A percentile compares a stretch with the other conserved stretches of the same genome.
These are phyloP conservation scores for Rhineura floridana DNA, from an alignment of 2,113 vertebrate genomes.

Conservation along the genomic window DNA sequence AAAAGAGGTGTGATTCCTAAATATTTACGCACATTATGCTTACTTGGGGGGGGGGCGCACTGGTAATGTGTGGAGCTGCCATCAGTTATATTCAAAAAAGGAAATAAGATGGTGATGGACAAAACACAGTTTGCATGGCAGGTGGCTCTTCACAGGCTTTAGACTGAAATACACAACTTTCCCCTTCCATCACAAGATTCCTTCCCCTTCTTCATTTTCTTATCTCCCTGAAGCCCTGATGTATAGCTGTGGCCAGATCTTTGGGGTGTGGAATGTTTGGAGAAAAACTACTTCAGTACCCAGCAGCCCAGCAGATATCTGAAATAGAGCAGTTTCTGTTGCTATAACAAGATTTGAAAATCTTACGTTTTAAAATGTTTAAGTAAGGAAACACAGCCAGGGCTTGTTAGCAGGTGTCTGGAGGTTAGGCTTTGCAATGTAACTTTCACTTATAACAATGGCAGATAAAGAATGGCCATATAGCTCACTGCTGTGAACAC, in stretches of 20 bases:
- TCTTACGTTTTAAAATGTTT: slow-evolving; percentile 26
- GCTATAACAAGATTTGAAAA: slow-evolving; percentile 14
- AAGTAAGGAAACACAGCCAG: slow-evolving; percentile 12
- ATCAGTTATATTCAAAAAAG: background rate
- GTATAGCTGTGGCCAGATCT: background rate
- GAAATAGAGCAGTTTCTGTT: background rate
- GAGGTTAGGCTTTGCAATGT: slow-evolving; percentile 20
- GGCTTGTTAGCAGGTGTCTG: background rate
- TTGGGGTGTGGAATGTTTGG: background rate
- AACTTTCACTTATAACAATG: slow-evolving; percentile 1
- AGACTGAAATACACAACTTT: background rate
- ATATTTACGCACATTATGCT: background rate
- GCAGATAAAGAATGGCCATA: slow-evolving; percentile 15
- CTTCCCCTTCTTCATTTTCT: background rate
- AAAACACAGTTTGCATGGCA: too few species aligned
- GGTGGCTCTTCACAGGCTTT: background rate
- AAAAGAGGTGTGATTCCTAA: background rate
- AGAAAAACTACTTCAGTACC: background rate
- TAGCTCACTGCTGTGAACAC: slow-evolving; percentile 1
- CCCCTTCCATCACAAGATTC: background rate
- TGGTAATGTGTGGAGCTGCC: background rate
- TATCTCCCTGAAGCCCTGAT: background rate
- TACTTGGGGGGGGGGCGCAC: background rate
- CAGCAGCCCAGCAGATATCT: background rate
- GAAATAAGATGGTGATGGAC: background rate